Conservation (phyloP, 2,888 invertebrate species). For the Dryobota labecula region DNA sequence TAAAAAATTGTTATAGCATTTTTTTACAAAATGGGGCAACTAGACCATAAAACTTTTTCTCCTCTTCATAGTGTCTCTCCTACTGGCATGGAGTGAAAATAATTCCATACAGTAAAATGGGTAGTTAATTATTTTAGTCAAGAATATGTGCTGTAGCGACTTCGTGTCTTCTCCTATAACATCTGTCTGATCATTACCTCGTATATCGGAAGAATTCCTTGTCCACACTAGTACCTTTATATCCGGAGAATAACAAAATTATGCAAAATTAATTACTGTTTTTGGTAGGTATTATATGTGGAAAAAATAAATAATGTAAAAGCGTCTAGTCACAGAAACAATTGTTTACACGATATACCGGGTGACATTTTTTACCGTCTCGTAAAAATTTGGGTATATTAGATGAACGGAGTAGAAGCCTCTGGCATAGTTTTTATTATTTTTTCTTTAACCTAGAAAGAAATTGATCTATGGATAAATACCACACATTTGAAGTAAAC, state of each 20-base stretch:
- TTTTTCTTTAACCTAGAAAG: no score
- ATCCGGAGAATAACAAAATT: neutral
- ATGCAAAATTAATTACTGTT: neutral
- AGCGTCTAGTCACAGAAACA: no score
- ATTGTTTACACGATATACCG: no score
- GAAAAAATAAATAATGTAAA: no score
- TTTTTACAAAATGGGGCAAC: neutral
- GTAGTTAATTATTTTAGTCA: conserved; percentile 12
- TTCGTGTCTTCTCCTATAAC: neutral
- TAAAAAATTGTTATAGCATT: no score
- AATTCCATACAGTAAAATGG: neutral
- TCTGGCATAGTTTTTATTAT: no score
- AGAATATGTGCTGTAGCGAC: neutral
- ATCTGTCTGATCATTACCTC: neutral
- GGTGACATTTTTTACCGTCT: no score
- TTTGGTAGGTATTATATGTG: no score
- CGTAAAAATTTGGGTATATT: no score
- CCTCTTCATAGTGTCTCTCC: neutral
- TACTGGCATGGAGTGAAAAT: conserved; percentile 5
- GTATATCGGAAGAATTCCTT: neutral
- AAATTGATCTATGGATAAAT: no score
- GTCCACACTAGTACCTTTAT: neutral
- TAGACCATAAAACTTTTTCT: neutral
- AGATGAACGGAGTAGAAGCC: no score
- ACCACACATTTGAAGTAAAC: no score